A percentile compares a stretch with the other conserved stretches of the same genome.
These are phyloP conservation scores for Habropoda laboriosa DNA, from an alignment of 1,140 invertebrate genomes.

Conservation along the genomic window DNA sequence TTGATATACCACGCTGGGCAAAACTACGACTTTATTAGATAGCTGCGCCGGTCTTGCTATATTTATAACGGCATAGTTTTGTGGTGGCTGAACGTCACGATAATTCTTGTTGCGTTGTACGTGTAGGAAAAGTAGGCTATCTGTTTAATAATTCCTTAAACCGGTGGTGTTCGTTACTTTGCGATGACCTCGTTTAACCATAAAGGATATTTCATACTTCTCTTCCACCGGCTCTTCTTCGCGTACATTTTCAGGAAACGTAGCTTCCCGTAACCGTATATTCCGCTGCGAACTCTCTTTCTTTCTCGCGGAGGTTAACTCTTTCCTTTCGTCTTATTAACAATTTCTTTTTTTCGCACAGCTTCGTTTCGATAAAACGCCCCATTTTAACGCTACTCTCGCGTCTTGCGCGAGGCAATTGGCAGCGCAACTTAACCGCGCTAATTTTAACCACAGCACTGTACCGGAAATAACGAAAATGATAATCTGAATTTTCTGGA, in stretches of 20 bases:
- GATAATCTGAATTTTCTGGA: too few relatives aligned
- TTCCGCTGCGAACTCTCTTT: not conserved
- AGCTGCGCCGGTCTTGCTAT: not conserved
- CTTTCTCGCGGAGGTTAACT: not conserved
- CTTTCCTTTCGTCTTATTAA: not conserved
- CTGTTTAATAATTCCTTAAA: constrained; percentile 51
- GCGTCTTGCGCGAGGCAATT: too few relatives aligned
- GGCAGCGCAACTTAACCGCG: too few relatives aligned
- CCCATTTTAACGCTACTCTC: not conserved
- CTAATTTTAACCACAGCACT: too few relatives aligned
- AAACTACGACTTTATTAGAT: constrained; percentile 8
- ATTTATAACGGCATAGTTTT: constrained; percentile 5
- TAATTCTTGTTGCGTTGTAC: constrained; percentile 28
- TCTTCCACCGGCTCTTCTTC: not conserved
- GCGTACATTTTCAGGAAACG: constrained; percentile 26
- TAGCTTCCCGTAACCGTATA: not conserved
- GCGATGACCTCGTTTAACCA: constrained; percentile 49
- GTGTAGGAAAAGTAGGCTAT: constrained; percentile 39
- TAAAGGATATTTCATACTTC: constrained; percentile 41
- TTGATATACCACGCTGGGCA: not conserved
- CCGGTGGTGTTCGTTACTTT: constrained; percentile 42
- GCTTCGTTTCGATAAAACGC: not conserved
- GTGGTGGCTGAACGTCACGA: constrained; percentile 9
- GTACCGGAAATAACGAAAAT: too few relatives aligned
- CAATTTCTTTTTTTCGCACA: not conserved